Conservation (phyloP, 2,888 invertebrate genomes). For the Chorisops tibialis region DNA sequence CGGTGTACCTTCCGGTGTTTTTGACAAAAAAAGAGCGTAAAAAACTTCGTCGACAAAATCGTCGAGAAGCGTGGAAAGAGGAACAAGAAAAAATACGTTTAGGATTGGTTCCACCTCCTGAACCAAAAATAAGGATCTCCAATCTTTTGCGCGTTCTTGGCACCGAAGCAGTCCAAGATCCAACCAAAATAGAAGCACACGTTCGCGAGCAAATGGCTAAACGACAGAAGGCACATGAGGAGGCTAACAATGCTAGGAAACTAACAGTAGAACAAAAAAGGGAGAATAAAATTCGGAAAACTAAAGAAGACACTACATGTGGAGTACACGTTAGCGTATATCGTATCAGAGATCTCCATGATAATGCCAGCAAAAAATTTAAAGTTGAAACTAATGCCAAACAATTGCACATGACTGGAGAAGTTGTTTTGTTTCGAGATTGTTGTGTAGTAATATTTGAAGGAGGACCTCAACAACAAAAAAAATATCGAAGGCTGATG, state of each 20-base stretch:
- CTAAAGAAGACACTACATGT: slow-evolving; percentile 86
- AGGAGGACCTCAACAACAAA: slow-evolving; percentile 95
- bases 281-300: slow-evolving; percentile 83
- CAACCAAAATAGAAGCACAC: slow-evolving; percentile 97
- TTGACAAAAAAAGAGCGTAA: slow-evolving; percentile 94
- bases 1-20: slow-evolving; percentile 88
- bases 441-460: slow-evolving; percentile 97
- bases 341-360: slow-evolving; percentile 81
- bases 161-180: slow-evolving; percentile 97
- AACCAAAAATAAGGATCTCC: slow-evolving; percentile 92
- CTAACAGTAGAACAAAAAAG: slow-evolving; percentile 90
- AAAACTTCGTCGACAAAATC: slow-evolving; percentile 90
- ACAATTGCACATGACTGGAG: slow-evolving; percentile 94
- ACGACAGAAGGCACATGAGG: slow-evolving; percentile 88
- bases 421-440: slow-evolving; percentile 88
- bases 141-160: slow-evolving; percentile 98
- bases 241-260: slow-evolving; percentile 90
- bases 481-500: slow-evolving; percentile 91
- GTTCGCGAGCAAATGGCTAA: slow-evolving; percentile 98
- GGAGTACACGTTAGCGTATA: slow-evolving; percentile 91
- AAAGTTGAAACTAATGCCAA: slow-evolving; percentile 97
- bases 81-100: slow-evolving; percentile 96
- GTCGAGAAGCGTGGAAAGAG: slow-evolving; percentile 96
- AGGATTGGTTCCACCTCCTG: slow-evolving; percentile 91
- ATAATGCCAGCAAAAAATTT: slow-evolving; percentile 90